phyloP scores from a whole-genome alignment of 2,888 invertebrate genomes.

The Drosophila anomelani region DNA sequence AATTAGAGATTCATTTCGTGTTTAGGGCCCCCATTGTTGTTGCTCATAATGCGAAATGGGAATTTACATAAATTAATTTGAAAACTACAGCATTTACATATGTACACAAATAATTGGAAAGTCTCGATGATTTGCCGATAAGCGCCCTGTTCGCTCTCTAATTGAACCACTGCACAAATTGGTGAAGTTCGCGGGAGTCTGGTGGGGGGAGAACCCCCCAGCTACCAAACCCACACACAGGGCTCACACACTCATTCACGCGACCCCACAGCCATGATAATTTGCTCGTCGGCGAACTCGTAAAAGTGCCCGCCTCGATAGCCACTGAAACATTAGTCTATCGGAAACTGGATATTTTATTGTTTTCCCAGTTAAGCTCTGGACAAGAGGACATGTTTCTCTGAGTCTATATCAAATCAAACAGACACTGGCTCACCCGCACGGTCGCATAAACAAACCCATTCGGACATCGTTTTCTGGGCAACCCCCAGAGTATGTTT shows the following conservation, averaged over 20 bases:
- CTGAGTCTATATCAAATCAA: conserved; percentile 53
- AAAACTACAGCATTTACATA: conserved; percentile 47
- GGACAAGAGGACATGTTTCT: conserved; percentile 46
- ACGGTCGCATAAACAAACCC: conserved; percentile 43
- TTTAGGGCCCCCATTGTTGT: conserved; percentile 30
- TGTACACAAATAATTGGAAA: conserved; percentile 59
- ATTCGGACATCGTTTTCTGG: conserved; percentile 30
- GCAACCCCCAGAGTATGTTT: conserved; percentile 40
- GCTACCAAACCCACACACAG: conserved; percentile 2
- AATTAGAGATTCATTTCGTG: conserved; percentile 62
- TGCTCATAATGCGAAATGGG: conserved; percentile 47
- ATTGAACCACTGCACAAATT: conserved; percentile 54
- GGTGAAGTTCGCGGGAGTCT: conserved; percentile 28
- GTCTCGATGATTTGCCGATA: conserved; percentile 64
- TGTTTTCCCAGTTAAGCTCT: conserved; percentile 53
- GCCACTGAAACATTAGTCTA: conserved; percentile 53
- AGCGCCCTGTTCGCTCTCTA: conserved; percentile 30
- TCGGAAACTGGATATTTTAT: conserved; percentile 57
- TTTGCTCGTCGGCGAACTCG: conserved; percentile 42
- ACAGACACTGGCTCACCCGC: conserved; percentile 38
- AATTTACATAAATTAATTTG: conserved; percentile 73
- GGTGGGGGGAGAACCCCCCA: conserved; percentile 12
- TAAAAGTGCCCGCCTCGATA: conserved; percentile 49
- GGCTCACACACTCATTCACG: conserved; percentile 10
- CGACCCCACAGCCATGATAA: conserved; percentile 33